These are phyloP conservation scores for Trichonephila inaurata DNA, from an alignment of 1,140 invertebrate species.

Conservation along the genomic window DNA sequence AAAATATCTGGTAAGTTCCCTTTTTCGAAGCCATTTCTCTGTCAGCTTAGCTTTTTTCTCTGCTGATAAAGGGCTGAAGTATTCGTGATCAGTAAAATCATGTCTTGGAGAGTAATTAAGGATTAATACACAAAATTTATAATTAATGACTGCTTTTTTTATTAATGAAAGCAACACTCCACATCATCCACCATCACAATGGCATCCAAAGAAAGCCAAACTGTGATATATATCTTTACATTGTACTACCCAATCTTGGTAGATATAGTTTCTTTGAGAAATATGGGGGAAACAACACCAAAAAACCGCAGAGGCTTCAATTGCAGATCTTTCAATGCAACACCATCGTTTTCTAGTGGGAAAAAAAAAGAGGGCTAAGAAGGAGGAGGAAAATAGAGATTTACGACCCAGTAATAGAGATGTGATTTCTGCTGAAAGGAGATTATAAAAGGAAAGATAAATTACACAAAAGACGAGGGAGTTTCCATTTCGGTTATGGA, in stretches of 20 bases:
- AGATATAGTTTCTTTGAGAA: neutral
- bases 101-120: too few relatives aligned
- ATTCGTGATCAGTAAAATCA: too few relatives aligned
- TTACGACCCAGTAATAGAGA: conserved; percentile 41
- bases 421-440: conserved; percentile 17
- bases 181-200: neutral
- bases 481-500: neutral
- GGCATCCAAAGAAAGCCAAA: neutral
- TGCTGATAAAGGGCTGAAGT: too few relatives aligned
- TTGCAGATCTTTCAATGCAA: conserved; percentile 3
- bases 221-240: too few relatives aligned
- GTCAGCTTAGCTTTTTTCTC: too few relatives aligned
- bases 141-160: neutral
- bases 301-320: neutral
- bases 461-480: conserved; percentile 36
- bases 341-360: neutral
- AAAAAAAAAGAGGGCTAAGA: neutral
- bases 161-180: neutral
- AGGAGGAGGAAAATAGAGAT: neutral
- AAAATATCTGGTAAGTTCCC: too few relatives aligned
- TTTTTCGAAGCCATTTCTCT: too few relatives aligned
- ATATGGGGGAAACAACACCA: neutral
- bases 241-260: too few relatives aligned
- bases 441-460: conserved; percentile 46
- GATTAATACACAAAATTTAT: too few relatives aligned